Conservation (phyloP, 35 echinoderm and acorn worm genomes). For the Ptychodera flava region DNA sequence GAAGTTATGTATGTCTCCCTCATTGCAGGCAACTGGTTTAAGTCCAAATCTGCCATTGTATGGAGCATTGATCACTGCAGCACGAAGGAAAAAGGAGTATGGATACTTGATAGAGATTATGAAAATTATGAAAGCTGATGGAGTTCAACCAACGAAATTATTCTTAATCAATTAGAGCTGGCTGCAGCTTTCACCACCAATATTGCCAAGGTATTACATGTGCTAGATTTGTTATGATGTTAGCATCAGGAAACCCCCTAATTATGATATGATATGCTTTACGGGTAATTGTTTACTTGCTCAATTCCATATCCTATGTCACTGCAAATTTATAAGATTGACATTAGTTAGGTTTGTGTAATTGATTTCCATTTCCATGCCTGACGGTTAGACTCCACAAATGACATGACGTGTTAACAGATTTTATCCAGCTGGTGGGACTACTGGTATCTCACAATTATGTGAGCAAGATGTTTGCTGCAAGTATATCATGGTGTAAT, state of each 20-base stretch:
- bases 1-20: too few relatives aligned
- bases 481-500: too few relatives aligned
- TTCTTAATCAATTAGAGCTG: slow-evolving; percentile 33
- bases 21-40: slow-evolving; percentile 35
- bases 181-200: slow-evolving; percentile 39
- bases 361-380: not conserved
- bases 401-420: too few relatives aligned
- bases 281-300: not conserved
- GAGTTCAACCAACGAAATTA: slow-evolving; percentile 42
- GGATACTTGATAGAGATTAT: slow-evolving; percentile 39
- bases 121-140: slow-evolving; percentile 35
- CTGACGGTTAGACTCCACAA: not conserved
- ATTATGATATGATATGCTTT: not conserved
- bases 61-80: slow-evolving; percentile 30
- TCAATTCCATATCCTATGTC: too few relatives aligned
- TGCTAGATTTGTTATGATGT: not conserved
- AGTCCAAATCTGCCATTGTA: slow-evolving; percentile 24
- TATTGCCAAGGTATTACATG: not conserved
- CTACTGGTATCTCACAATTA: too few relatives aligned
- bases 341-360: not conserved
- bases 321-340: not conserved
- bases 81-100: slow-evolving; percentile 29
- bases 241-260: not conserved
- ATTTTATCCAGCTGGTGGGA: too few relatives aligned
- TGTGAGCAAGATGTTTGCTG: too few relatives aligned